Evolutionary conservation across 2,888 invertebrate species (phyloP).

Genomic region (Eurytoma californica): DNA sequence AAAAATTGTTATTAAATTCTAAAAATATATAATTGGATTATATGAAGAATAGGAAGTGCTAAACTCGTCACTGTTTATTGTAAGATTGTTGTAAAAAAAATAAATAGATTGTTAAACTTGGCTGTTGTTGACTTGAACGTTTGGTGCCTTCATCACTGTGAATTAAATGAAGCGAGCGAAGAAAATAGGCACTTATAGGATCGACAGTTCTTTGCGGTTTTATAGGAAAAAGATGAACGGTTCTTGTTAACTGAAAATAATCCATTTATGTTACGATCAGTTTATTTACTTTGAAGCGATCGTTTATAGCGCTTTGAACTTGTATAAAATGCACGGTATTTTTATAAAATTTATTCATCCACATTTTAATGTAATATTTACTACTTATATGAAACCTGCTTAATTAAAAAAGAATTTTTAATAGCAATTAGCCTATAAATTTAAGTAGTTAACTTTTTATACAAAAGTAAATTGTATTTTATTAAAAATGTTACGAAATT

Average conservation of each 20-base stretch:
- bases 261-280: not conserved
- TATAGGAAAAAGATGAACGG: slow-evolving; percentile 8
- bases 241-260: slow-evolving; percentile 15
- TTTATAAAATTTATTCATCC: not conserved
- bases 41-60: slow-evolving; percentile 11
- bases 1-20: slow-evolving; percentile 19
- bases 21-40: slow-evolving; percentile 18
- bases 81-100: slow-evolving; percentile 5
- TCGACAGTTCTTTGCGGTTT: slow-evolving; percentile 24
- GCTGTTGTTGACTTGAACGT: slow-evolving; percentile 10
- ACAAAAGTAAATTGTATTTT: too few species aligned
- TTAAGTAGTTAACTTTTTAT: too few species aligned
- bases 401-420: too few species aligned
- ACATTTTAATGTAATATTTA: not conserved
- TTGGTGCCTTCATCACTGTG: slow-evolving; percentile 44
- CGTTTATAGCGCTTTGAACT: not conserved
- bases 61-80: slow-evolving; percentile 19
- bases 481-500: too few species aligned
- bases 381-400: not conserved
- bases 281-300: slow-evolving; percentile 22
- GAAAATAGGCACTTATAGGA: not conserved
- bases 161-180: slow-evolving; percentile 8
- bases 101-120: slow-evolving; percentile 20
- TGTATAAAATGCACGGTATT: not conserved
- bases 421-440: too few species aligned